Percentiles rank a stretch among this genome's conserved stretches.
Evolutionary conservation across 2,113 vertebrate species (phyloP).

Genomic region (Xenotilapia flavipinnis): DNA sequence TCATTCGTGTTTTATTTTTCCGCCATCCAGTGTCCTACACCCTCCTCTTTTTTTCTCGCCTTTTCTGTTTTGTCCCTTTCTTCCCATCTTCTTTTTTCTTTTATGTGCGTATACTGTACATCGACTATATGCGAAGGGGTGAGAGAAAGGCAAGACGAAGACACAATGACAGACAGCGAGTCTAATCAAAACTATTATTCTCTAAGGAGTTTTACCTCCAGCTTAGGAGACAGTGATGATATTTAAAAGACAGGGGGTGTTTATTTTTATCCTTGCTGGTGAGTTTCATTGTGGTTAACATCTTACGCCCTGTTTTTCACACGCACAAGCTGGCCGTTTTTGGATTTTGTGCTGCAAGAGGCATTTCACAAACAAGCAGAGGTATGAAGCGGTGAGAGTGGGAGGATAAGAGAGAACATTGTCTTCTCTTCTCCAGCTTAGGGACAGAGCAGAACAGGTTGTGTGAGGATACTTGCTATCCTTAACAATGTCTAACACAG

Average conservation of each 20-base stretch:
- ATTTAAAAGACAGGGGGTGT: constrained; percentile 23
- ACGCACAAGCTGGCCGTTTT: constrained; percentile 34
- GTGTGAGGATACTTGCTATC: constrained; percentile 58
- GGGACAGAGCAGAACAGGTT: constrained; percentile 60
- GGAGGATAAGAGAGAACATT: constrained; percentile 68
- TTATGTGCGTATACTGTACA: not conserved
- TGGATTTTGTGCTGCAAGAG: constrained; percentile 22
- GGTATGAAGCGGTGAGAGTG: constrained; percentile 58
- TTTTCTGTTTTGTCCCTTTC: not conserved
- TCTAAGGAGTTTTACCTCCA: constrained; percentile 29
- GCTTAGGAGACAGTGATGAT: constrained; percentile 20
- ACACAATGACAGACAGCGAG: not conserved
- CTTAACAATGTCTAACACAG: constrained; percentile 50
- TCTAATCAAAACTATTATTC: constrained; percentile 19
- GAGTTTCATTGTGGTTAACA: constrained; percentile 43
- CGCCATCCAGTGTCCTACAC: not conserved
- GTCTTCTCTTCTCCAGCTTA: constrained; percentile 57
- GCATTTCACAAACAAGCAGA: constrained; percentile 53
- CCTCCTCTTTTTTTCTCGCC: not conserved
- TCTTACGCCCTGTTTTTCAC: constrained; percentile 30
- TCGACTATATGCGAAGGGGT: not conserved
- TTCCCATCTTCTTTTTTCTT: not conserved
- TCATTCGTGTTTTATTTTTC: not conserved
- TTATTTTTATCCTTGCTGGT: constrained; percentile 45
- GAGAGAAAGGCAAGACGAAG: not conserved